A percentile compares a stretch with the other conserved stretches of the same genome.
Conservation (phyloP, 2,113 vertebrate genomes). For the Tinamus guttatus region DNA sequence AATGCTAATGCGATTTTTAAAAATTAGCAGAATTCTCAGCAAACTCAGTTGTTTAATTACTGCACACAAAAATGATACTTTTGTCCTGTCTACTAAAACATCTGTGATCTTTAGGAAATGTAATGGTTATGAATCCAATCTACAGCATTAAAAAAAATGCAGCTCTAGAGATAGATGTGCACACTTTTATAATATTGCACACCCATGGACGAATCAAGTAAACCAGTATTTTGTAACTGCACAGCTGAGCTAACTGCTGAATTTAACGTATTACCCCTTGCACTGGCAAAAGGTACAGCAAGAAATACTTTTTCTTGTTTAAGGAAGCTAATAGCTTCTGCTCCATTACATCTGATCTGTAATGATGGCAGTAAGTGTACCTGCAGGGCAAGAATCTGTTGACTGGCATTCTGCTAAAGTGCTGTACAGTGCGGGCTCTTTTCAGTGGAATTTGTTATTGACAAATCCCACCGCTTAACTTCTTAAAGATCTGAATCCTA, state of each 20-base stretch:
- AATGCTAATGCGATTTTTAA: background rate
- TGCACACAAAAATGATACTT: background rate
- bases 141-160: slow-evolving; percentile 54
- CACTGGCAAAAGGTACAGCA: slow-evolving; percentile 37
- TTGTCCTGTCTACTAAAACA: background rate
- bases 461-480: slow-evolving; percentile 81
- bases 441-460: slow-evolving; percentile 74
- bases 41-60: background rate
- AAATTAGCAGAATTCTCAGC: background rate
- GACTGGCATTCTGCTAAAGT: slow-evolving; percentile 74
- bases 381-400: slow-evolving; percentile 77
- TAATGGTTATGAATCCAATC: background rate
- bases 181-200: slow-evolving; percentile 42
- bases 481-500: slow-evolving; percentile 76
- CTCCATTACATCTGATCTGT: slow-evolving; percentile 83
- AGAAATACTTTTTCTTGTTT: slow-evolving; percentile 77
- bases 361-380: slow-evolving; percentile 74
- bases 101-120: background rate
- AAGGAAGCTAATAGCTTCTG: slow-evolving; percentile 82
- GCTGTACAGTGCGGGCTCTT: background rate
- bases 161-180: slow-evolving; percentile 44
- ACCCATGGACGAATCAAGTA: slow-evolving; percentile 44
- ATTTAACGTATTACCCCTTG: slow-evolving; percentile 68
- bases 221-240: slow-evolving; percentile 34
- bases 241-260: slow-evolving; percentile 46